A percentile compares a stretch with the other conserved stretches of the same genome.
phyloP scores from a whole-genome alignment of 2,113 vertebrate species.

The Zosterops pallidus region DNA sequence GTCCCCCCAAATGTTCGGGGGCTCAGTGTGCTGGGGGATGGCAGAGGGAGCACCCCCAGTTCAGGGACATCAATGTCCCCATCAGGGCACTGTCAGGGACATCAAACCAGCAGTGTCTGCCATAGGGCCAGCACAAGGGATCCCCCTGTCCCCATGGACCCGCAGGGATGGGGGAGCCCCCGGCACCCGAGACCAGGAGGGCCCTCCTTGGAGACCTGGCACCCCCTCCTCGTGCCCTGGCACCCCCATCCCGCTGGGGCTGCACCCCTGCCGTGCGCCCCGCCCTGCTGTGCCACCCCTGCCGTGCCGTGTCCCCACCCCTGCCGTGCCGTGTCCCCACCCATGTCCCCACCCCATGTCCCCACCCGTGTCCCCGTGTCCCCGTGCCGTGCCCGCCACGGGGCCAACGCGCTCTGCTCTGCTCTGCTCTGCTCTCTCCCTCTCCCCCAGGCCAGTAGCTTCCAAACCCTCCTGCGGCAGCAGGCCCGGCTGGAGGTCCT shows the following conservation, averaged over 20 bases:
- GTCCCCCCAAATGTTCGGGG: rapidly evolving
- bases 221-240: not conserved
- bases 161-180: not conserved
- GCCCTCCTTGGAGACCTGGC: slow-evolving; percentile 3
- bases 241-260: not conserved
- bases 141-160: not conserved
- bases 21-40: rapidly evolving
- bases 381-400: not conserved
- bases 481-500: slow-evolving; percentile 98
- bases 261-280: not conserved
- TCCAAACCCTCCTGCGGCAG: slow-evolving; percentile 94
- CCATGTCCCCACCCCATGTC: not conserved
- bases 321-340: rapidly evolving
- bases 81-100: not conserved
- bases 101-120: rapidly evolving
- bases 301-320: rapidly evolving
- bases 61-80: not conserved
- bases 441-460: slow-evolving; percentile 96
- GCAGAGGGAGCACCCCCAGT: not conserved
- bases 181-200: rapidly evolving
- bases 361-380: not conserved
- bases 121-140: not conserved
- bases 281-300: not conserved
- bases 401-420: slow-evolving; percentile 74
- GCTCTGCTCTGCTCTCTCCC: slow-evolving; percentile 84